Evolutionary conservation across 2,888 invertebrate species (phyloP).

Genomic region (Plusia festucae): DNA sequence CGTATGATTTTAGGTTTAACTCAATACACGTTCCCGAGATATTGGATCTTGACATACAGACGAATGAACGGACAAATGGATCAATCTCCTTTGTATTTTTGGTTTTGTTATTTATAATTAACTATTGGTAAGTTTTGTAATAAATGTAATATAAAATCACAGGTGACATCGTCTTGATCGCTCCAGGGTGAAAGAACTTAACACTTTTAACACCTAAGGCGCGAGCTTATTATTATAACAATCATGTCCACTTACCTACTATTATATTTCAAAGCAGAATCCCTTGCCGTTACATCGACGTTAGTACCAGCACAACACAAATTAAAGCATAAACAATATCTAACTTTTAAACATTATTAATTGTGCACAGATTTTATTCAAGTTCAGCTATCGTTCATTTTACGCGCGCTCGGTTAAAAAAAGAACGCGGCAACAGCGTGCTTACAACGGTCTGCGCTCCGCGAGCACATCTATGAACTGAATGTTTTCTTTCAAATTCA

Average conservation of each 20-base stretch:
- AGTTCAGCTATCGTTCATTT: conserved; percentile 66
- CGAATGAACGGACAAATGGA: no score
- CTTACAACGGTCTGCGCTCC: conserved; percentile 62
- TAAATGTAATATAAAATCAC: no score
- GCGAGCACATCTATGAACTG: conserved; percentile 80
- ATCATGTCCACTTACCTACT: conserved; percentile 78
- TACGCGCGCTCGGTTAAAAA: conserved; percentile 66
- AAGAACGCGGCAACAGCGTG: conserved; percentile 50
- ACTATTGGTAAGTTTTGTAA: no score
- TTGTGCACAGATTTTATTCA: conserved; percentile 60
- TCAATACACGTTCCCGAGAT: no score
- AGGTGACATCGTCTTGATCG: not conserved
- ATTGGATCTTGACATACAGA: no score
- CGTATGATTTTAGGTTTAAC: no score
- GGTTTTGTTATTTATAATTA: not conserved
- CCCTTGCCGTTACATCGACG: conserved; percentile 67
- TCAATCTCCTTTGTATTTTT: not conserved
- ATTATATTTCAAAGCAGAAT: conserved; percentile 65
- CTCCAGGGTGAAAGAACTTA: conserved; percentile 62
- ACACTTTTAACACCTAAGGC: conserved; percentile 64
- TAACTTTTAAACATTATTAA: conserved; percentile 60
- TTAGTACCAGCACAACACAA: conserved; percentile 60
- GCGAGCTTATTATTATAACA: conserved; percentile 63
- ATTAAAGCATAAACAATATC: conserved; percentile 53
- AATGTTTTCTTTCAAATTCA: conserved; percentile 71